A percentile compares a stretch with the other conserved stretches of the same genome.
These are phyloP conservation scores for Aquatica leii DNA, from an alignment of 2,888 invertebrate species.

Conservation along the genomic window DNA sequence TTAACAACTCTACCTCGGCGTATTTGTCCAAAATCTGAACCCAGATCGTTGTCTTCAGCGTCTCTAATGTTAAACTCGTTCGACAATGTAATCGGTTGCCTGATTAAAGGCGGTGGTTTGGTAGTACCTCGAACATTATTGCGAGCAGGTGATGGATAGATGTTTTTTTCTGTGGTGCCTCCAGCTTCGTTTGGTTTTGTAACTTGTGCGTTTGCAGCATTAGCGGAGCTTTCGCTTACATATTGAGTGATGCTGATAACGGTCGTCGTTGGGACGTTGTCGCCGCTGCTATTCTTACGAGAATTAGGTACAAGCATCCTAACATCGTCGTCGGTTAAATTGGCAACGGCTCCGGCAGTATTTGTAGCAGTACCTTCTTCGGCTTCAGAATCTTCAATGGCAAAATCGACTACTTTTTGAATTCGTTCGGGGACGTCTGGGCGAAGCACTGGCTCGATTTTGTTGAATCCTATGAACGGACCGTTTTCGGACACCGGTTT, in stretches of 20 bases:
- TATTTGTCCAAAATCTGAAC: not conserved
- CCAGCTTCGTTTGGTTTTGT: too few species aligned
- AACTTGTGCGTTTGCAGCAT: too few species aligned
- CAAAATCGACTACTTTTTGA: constrained; percentile 4
- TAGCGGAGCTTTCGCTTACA: not conserved
- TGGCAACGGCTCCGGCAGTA: not conserved
- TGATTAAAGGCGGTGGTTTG: not conserved
- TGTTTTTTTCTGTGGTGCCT: not conserved
- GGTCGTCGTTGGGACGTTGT: not conserved
- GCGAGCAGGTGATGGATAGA: not conserved
- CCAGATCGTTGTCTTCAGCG: not conserved
- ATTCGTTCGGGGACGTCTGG: constrained; percentile 2
- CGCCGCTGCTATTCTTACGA: not conserved
- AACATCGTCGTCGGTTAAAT: not conserved
- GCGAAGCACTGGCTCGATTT: not conserved
- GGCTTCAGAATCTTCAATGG: not conserved
- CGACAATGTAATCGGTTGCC: not conserved
- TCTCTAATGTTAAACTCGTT: not conserved
- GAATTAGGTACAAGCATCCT: not conserved
- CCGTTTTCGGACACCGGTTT: constrained; percentile 9
- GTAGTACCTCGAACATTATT: not conserved
- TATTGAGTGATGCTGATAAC: not conserved
- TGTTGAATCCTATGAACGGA: not conserved
- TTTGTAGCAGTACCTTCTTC: not conserved
- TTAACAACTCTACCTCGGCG: not conserved